Percentiles rank a stretch among this genome's conserved stretches.
Conservation (phyloP, 2,113 vertebrate species). For the Nannobrachium achirus region DNA sequence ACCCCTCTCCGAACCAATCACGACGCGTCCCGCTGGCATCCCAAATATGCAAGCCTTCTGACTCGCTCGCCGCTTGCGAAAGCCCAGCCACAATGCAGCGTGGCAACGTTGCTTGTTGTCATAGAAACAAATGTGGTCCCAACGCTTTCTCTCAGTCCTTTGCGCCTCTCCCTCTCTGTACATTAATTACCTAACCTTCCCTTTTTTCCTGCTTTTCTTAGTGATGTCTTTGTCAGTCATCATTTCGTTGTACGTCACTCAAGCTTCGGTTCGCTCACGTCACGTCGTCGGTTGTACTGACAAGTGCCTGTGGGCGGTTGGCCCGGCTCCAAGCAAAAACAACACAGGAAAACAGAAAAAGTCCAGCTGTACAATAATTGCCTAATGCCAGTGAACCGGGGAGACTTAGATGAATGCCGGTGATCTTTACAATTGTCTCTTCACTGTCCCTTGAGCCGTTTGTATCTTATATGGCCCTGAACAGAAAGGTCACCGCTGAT, state of each 20-base stretch:
- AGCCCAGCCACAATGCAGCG: slow-evolving; percentile 47
- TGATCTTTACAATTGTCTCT: slow-evolving; percentile 68
- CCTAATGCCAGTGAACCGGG: slow-evolving; percentile 36
- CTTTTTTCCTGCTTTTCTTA: slow-evolving; percentile 44
- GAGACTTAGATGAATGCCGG: slow-evolving; percentile 61
- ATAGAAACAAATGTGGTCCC: slow-evolving; percentile 63
- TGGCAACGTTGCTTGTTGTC: slow-evolving; percentile 48
- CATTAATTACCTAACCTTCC: slow-evolving; percentile 63
- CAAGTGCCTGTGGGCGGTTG: slow-evolving; percentile 17
- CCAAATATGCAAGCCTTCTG: slow-evolving; percentile 70
- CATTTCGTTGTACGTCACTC: slow-evolving; percentile 55
- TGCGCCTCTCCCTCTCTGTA: slow-evolving; percentile 35
- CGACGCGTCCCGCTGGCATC: slow-evolving; percentile 66
- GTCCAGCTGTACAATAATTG: slow-evolving; percentile 57
- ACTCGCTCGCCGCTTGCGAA: slow-evolving; percentile 57
- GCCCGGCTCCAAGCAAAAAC: slow-evolving; percentile 33
- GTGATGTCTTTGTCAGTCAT: slow-evolving; percentile 65
- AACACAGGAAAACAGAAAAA: slow-evolving; percentile 41
- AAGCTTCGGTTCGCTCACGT: slow-evolving; percentile 48
- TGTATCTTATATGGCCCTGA: slow-evolving; percentile 52
- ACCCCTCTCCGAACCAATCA: slow-evolving; percentile 67
- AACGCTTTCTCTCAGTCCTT: slow-evolving; percentile 5
- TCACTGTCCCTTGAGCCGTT: slow-evolving; percentile 44
- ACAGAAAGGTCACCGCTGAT: slow-evolving; percentile 66
- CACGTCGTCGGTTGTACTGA: slow-evolving; percentile 58